Evolutionary conservation across 2,113 vertebrate species (phyloP).

Genomic region (Leptosomus discolor): DNA sequence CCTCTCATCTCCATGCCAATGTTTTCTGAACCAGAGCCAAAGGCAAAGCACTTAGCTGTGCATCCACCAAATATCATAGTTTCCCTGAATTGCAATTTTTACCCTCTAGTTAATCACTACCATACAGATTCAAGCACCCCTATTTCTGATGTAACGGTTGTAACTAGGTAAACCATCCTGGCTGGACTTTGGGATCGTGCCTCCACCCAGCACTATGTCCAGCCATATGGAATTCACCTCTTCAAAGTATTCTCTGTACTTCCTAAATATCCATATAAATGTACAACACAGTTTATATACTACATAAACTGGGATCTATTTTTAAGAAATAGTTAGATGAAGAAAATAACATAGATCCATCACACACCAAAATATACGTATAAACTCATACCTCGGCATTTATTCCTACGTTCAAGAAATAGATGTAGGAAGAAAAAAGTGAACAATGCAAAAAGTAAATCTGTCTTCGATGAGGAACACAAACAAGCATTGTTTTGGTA

Average conservation of each 20-base stretch:
- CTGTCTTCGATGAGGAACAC: background rate
- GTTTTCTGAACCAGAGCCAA: constrained; percentile 40
- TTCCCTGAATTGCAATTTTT: background rate
- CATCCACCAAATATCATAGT: background rate
- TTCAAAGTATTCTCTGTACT: background rate
- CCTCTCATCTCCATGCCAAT: background rate
- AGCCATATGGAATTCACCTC: background rate
- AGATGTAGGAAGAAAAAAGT: background rate
- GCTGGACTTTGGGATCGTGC: background rate
- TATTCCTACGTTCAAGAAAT: background rate
- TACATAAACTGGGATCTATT: background rate
- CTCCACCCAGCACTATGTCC: background rate
- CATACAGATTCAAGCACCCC: background rate
- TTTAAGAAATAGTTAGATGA: background rate
- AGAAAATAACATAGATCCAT: background rate
- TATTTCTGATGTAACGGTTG: background rate
- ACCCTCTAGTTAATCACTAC: background rate
- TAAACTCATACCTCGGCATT: background rate
- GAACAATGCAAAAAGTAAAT: background rate
- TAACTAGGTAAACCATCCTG: background rate
- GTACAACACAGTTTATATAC: background rate
- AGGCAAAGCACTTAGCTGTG: background rate
- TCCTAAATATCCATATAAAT: background rate
- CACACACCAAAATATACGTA: background rate
- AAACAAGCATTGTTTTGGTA: background rate